Evolutionary conservation across 2,797 vertebrate species (phyloP).

Genomic region (Apogon talboti): DNA sequence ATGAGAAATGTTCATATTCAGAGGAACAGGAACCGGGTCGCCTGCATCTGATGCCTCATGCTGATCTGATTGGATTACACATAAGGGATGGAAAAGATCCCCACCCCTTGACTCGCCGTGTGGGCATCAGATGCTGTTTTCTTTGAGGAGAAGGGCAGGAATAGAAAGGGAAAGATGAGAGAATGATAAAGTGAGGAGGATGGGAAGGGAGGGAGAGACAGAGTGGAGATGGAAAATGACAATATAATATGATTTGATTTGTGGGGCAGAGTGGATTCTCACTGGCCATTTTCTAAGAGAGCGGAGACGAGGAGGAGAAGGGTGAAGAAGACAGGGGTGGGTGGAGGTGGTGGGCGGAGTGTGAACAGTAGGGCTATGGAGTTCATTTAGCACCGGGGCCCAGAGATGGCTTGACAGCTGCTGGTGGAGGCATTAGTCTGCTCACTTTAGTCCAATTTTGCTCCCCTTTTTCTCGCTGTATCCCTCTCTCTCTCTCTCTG

Average conservation of each 20-base stretch:
- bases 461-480: constrained; percentile 34
- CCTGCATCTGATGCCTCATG: constrained; percentile 42
- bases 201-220: constrained; percentile 53
- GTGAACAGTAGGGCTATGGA: constrained; percentile 56
- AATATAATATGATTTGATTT: constrained; percentile 81
- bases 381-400: constrained; percentile 72
- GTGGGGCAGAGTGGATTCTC: constrained; percentile 71
- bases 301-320: constrained; percentile 31
- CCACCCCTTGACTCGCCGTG: constrained; percentile 41
- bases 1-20: constrained; percentile 38
- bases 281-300: constrained; percentile 56
- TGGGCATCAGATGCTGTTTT: constrained; percentile 54
- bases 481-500: constrained; percentile 17
- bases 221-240: constrained; percentile 77
- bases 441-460: constrained; percentile 65
- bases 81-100: constrained; percentile 34
- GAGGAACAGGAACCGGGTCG: constrained; percentile 10
- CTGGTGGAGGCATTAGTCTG: constrained; percentile 66
- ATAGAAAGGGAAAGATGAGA: constrained; percentile 24
- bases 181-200: constrained; percentile 55
- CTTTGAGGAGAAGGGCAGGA: constrained; percentile 12
- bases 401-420: constrained; percentile 67
- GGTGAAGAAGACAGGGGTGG: constrained; percentile 42
- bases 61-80: constrained; percentile 67
- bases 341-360: constrained; percentile 59